Conservation (phyloP, 2,113 vertebrate species). For the Camelus bactrianus region DNA sequence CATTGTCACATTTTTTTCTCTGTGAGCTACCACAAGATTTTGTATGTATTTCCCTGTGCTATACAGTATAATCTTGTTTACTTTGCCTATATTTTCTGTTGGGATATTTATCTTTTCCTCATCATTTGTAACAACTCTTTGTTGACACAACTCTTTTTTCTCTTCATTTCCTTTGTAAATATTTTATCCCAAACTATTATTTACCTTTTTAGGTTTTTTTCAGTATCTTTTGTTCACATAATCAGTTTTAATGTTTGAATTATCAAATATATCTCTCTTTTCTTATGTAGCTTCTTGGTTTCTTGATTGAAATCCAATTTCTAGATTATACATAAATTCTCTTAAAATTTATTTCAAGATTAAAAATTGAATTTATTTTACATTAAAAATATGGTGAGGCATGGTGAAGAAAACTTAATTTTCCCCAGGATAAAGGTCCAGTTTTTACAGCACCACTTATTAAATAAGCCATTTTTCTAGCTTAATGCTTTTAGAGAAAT, state of each 20-base stretch:
- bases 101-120: not conserved
- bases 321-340: not conserved
- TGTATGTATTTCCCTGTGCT: no score
- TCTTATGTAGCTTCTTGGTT: not conserved
- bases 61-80: no score
- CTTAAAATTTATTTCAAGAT: not conserved
- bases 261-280: not conserved
- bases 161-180: not conserved
- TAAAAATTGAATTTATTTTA: not conserved
- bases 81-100: not conserved
- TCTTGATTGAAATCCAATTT: not conserved
- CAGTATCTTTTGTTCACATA: not conserved
- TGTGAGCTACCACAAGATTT: no score
- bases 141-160: not conserved
- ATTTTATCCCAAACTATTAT: conserved; percentile 1
- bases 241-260: not conserved
- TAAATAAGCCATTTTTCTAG: not conserved
- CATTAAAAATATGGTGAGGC: not conserved
- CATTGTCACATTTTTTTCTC: no score
- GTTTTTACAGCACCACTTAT: not conserved
- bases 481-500: not conserved
- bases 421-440: not conserved
- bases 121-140: not conserved
- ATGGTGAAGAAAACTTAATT: not conserved
- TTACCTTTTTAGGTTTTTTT: not conserved